Conservation (phyloP, 1,140 invertebrate species). For the Pararge aegeria region DNA sequence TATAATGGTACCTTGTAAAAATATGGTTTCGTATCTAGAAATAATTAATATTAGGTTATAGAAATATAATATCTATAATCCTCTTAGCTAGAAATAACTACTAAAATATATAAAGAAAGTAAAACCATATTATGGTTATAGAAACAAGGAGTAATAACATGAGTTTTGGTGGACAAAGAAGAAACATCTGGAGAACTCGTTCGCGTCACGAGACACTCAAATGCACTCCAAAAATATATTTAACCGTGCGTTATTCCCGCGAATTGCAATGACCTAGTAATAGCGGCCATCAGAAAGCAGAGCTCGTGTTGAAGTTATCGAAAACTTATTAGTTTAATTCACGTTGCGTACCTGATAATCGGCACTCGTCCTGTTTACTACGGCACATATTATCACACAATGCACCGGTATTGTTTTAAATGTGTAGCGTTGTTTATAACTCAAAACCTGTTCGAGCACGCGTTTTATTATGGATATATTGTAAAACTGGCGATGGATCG, state of each 20-base stretch:
- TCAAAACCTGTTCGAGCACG: background rate
- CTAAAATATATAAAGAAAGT: too few relatives aligned
- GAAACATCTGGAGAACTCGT: constrained; percentile 6
- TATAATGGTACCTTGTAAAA: too few relatives aligned
- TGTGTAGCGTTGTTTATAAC: background rate
- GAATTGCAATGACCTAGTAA: constrained; percentile 47
- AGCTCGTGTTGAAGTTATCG: constrained; percentile 33
- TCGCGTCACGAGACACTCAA: constrained; percentile 12
- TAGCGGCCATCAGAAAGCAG: constrained; percentile 35
- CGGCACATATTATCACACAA: constrained; percentile 13
- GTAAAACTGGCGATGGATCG: too few relatives aligned
- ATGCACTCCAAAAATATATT: constrained; percentile 34
- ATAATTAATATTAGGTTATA: too few relatives aligned
- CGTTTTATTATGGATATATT: too few relatives aligned
- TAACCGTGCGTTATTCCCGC: constrained; percentile 33
- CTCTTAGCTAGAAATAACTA: too few relatives aligned
- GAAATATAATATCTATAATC: too few relatives aligned
- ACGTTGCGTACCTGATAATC: constrained; percentile 12
- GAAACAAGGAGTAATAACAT: too few relatives aligned
- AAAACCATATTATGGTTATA: too few relatives aligned
- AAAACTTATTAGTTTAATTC: constrained; percentile 38
- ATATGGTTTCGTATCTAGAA: too few relatives aligned
- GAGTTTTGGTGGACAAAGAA: too few relatives aligned
- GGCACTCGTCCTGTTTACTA: background rate
- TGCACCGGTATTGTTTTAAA: background rate